Base-by-base conservation (phyloP, 37 sponge, comb jelly and placozoan genomes). In the Lycopodina hypogea region DNA sequence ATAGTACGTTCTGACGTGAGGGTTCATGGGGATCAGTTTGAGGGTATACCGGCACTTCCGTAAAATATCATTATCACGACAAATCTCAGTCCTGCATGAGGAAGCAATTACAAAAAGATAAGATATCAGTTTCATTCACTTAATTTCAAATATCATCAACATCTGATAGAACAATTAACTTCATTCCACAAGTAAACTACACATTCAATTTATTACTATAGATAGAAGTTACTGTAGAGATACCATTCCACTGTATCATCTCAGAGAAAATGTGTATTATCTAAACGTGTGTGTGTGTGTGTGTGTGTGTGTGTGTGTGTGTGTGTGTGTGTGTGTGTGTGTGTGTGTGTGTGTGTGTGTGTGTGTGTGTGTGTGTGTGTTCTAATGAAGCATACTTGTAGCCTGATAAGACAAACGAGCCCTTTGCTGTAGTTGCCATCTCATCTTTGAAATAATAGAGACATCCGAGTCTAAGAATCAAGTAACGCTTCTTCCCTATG, bases 401-500 rank as follows among this genome's bases (percentile, higher is more conserved):
- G 42, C 88, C 88, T 0, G 68, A n/a, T 29, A 94, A 70, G 11
- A 75, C 51, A 69, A 94, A 87, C 37, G 53, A 74, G 26, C 94
- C 94, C 35, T 94, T 89, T 23, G 91, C 74, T 18, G 40, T 29
- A 0, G 52, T 32, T 35, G 91, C 83, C 3, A 76, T 87, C 68
- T 94, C 89, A 63, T 88, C 88, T 12, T 78, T 77, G 61, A 83
- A 91, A 79, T 91, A 94, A 68, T 94, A 94, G 23, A 84, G 78
- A 63, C 93, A 88, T 21, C 95, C 95, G 6, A 61, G 48, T 28
- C 82, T 79, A 62, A 94, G 70, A 1, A 94, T 75, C 28, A 94
- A 71, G 83, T 89, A 94, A 8, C 95, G 81, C n/a, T 68, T 40
- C 36, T 83, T 88, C 95, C 95, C 93, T 93, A 71, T n/a, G n/a